These are phyloP conservation scores for Urocitellus parryii DNA, from an alignment of 2,113 vertebrate genomes.

Conservation along the genomic window DNA sequence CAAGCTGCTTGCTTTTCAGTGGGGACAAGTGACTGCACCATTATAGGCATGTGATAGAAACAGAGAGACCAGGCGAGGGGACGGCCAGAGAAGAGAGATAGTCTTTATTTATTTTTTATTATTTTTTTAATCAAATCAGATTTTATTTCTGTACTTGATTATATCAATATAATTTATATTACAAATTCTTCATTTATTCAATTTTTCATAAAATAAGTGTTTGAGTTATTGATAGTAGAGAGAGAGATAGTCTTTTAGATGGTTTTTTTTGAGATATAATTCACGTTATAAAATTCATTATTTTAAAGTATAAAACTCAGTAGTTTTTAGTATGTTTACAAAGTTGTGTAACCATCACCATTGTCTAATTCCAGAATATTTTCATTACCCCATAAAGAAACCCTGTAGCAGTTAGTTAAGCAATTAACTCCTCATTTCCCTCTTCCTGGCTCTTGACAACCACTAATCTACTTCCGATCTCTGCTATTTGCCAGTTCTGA, in stretches of 20 bases:
- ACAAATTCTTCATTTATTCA: too few species aligned
- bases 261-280: background rate
- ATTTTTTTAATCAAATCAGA: too few species aligned
- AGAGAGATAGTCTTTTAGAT: background rate
- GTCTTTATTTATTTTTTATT: background rate
- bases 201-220: too few species aligned
- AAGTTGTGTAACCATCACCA: background rate
- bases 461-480: background rate
- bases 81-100: background rate
- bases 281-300: background rate
- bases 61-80: background rate
- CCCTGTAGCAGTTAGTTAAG: background rate
- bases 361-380: background rate
- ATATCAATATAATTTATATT: too few species aligned
- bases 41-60: background rate
- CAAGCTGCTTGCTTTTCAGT: background rate
- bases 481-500: background rate
- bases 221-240: too few species aligned
- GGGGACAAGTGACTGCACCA: background rate
- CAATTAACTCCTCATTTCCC: background rate
- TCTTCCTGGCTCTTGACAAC: background rate
- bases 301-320: background rate
- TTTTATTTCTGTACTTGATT: too few species aligned
- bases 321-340: constrained; percentile 10
- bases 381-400: constrained; percentile 27